Evolutionary conservation across 2,113 vertebrate genomes (phyloP).

Genomic region (Triplophysa siluroides): DNA sequence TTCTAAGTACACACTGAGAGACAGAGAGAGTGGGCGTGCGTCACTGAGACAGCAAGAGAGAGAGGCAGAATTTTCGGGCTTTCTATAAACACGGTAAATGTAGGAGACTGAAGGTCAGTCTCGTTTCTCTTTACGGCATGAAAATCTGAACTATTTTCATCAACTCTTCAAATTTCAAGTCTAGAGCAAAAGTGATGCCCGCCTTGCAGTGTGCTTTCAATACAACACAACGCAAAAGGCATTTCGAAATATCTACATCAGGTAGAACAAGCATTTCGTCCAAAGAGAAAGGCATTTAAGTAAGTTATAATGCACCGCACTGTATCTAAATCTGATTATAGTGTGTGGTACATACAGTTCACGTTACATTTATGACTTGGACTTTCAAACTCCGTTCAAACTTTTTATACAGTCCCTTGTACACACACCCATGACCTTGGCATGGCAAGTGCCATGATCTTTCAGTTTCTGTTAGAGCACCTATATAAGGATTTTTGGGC

Average conservation of each 20-base stretch:
- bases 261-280: not conserved
- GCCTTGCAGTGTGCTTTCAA: too few species aligned
- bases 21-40: not conserved
- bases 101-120: constrained; percentile 32
- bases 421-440: too few species aligned
- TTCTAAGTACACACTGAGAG: not conserved
- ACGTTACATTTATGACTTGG: too few species aligned
- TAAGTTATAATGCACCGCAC: not conserved
- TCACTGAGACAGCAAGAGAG: not conserved
- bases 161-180: constrained; percentile 25
- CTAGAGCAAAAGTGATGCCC: not conserved
- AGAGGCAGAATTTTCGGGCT: constrained; percentile 32
- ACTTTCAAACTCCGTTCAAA: too few species aligned
- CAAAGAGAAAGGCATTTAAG: not conserved
- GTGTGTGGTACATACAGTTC: not conserved
- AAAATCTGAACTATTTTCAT: constrained; percentile 26
- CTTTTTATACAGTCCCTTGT: too few species aligned
- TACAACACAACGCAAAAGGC: not conserved
- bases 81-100: constrained; percentile 37
- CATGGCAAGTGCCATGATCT: too few species aligned
- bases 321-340: not conserved
- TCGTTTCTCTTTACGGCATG: constrained; percentile 40
- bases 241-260: not conserved
- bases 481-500: too few species aligned
- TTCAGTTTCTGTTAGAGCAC: too few species aligned